Base-by-base conservation (phyloP, 2,888 invertebrate species). In the Pristionchus japonicus region DNA sequence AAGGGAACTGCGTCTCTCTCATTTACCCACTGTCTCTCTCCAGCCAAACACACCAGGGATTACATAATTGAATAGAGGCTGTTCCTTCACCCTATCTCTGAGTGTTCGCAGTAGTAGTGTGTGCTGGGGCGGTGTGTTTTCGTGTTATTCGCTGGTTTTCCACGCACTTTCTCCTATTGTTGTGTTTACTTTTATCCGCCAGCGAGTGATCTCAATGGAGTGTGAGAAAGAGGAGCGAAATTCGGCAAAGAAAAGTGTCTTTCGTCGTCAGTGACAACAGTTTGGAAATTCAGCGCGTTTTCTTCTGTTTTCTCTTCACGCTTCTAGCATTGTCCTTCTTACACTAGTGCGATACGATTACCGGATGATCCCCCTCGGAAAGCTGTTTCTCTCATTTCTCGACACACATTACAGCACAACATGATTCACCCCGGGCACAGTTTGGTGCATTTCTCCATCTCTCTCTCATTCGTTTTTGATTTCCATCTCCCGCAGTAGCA, bases 141-240 rank as follows among this genome's bases (percentile, higher is more conserved):
- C 37, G 70, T 70, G 70, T 70, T 70, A 70, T 70, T 70, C 70
- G 70, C 70, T 13, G 2, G 70, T n/a, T 23, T 67, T 34, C 20
- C 70, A 20, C 70, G 70, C 70, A 70, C 70, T 70, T 70, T 70
- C 70, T 11, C 64, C 70, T 70, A 37, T 70, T 70, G 70, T 70
- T 70, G 37, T 70, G 70, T 40, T 70, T 70, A 37, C 70, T 70
- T 70, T 70, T 70, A 70, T 70, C 70, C 64, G 31, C 70, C 20
- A 70, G n/a, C 67, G 67, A 70, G 37, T 37, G 70, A 70, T 31
- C 13, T 67, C 7, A 67, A 34, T 6, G 20, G 31, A 40, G 37
- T 15, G 34, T 15, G 37, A 70, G 70, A 23, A 23, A 70, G 70
- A 23, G 9, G 23, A 13, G 23, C 17, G 70, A 70, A 70, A 70